A percentile compares a stretch with the other conserved stretches of the same genome.
Evolutionary conservation across 2,113 vertebrate species (phyloP).

Genomic region (Pelecanoides urinatrix): DNA sequence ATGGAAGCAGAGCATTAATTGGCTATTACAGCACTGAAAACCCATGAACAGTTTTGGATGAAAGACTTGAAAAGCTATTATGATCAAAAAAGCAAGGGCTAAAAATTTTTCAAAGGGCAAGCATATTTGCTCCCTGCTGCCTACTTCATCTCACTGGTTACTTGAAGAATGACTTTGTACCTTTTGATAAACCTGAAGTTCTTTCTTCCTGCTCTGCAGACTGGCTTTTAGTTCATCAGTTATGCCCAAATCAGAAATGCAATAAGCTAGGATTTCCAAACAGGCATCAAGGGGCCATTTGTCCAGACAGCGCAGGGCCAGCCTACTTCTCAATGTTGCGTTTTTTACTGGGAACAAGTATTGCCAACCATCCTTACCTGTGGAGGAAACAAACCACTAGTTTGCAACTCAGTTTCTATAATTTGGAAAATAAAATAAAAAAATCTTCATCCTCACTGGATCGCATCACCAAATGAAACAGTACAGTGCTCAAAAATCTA

Average conservation of each 20-base stretch:
- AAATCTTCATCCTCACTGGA: not conserved
- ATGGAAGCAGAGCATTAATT: not conserved
- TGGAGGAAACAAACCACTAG: not conserved
- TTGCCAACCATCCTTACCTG: conserved; percentile 77
- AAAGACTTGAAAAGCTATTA: not conserved
- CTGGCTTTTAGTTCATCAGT: conserved; percentile 68
- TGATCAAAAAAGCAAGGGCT: not conserved
- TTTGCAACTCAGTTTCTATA: not conserved
- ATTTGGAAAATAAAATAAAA: not conserved
- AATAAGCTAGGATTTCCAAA: conserved; percentile 89
- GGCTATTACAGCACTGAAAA: not conserved
- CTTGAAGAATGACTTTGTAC: conserved; percentile 64
- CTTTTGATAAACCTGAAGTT: conserved; percentile 86
- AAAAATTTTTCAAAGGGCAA: not conserved
- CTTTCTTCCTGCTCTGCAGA: conserved; percentile 79
- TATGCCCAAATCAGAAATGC: conserved; percentile 78
- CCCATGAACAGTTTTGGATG: not conserved
- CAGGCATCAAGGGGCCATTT: conserved; percentile 86
- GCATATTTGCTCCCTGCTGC: not conserved
- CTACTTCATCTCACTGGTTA: not conserved
- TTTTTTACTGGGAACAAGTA: conserved; percentile 86
- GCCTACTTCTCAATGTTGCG: conserved; percentile 77
- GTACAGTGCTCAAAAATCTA: not conserved
- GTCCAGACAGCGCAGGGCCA: conserved; percentile 83
- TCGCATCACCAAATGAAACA: not conserved